These are phyloP conservation scores for Melieria omissa DNA, from an alignment of 2,888 invertebrate species.

Conservation along the genomic window DNA sequence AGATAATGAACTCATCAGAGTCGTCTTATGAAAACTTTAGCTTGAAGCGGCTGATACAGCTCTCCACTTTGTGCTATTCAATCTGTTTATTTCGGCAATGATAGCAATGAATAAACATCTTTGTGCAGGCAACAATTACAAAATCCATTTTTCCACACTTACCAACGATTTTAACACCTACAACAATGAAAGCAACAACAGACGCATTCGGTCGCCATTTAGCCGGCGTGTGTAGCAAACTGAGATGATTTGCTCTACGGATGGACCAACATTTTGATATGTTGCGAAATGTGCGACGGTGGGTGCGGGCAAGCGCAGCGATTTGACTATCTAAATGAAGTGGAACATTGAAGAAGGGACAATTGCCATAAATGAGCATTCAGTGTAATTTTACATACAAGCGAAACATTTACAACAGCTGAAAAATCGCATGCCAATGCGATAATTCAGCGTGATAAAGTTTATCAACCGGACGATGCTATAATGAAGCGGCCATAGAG, in stretches of 20 bases:
- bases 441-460: slow-evolving; percentile 25
- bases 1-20: too few relatives aligned
- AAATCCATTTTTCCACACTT: neutral
- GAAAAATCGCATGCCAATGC: slow-evolving; percentile 16
- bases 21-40: too few relatives aligned
- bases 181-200: slow-evolving; percentile 13
- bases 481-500: too few relatives aligned
- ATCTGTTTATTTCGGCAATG: neutral
- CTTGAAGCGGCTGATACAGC: neutral
- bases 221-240: neutral
- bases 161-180: slow-evolving; percentile 24
- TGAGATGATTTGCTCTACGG: too few relatives aligned
- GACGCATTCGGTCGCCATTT: neutral
- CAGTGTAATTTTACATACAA: too few relatives aligned
- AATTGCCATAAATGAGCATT: neutral
- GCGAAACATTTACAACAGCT: neutral
- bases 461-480: slow-evolving; percentile 18
- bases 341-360: slow-evolving; percentile 15
- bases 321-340: slow-evolving; percentile 23
- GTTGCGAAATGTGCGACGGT: too few relatives aligned
- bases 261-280: too few relatives aligned
- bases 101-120: slow-evolving; percentile 13
- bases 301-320: neutral
- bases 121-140: neutral
- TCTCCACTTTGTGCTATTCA: neutral